These are phyloP conservation scores for Hozukius guyotensis DNA, from an alignment of 2,797 vertebrate genomes.

Conservation along the genomic window DNA sequence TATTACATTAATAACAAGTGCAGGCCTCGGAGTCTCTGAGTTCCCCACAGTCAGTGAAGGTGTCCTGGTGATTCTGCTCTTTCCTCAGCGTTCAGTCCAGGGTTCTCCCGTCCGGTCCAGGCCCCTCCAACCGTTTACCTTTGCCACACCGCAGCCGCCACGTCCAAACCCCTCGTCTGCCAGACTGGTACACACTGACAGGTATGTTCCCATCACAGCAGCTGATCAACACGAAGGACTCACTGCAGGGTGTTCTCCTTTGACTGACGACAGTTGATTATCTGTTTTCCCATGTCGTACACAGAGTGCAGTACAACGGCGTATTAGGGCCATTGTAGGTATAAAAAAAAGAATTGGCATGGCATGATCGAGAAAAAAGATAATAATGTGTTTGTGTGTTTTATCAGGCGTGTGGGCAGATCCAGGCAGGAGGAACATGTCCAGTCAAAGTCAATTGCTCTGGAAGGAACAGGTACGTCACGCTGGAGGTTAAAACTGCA, in stretches of 20 bases:
- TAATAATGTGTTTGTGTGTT: not conserved
- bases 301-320: no score
- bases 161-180: not conserved
- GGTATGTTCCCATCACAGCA: constrained; percentile 30
- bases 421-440: not conserved
- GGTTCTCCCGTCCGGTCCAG: constrained; percentile 16
- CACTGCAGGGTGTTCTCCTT: no score
- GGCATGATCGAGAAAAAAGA: not conserved
- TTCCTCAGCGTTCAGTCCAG: constrained; percentile 36
- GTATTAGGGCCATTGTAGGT: no score
- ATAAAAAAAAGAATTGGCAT: not conserved
- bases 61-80: constrained; percentile 1
- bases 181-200: constrained; percentile 25
- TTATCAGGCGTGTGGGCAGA: constrained; percentile 1
- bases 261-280: no score
- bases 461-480: constrained; percentile 58
- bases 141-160: constrained; percentile 63
- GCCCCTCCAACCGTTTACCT: not conserved
- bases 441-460: not conserved
- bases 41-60: not conserved
- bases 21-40: not conserved
- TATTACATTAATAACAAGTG: no score
- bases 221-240: not conserved
- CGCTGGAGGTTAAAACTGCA: not conserved
- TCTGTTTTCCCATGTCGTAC: no score